Base-by-base conservation (phyloP, 2,888 invertebrate species). In the Caenorhabditis macrosperma region DNA sequence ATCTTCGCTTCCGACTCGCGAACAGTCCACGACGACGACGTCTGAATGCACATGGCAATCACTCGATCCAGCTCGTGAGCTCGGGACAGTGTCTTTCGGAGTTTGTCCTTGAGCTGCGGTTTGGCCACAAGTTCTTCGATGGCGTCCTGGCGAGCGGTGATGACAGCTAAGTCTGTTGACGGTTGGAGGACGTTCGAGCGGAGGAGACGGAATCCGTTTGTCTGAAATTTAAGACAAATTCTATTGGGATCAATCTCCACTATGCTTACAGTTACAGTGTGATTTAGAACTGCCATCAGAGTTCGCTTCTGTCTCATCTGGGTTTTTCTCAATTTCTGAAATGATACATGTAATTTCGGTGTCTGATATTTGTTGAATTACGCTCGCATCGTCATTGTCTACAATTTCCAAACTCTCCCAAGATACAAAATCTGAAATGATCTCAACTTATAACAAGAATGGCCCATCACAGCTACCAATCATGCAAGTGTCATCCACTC, bases 41-140 rank as follows among this genome's bases (percentile, higher is more conserved):
- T 86, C 64, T 91, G 90, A 5, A 90, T 82, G 86, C 89, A 91
- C 57, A 93, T 92, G 4, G 94, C 92, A 17, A 96, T 91, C 20
- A 96, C 92, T 88, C 94, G 94, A 87, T 96, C 95, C n/a, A 95
- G 93, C 82, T 95, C 95, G 1, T 93, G 92, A 75, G 96, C 92
- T 86, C 94, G 87, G 12, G 88, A 83, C 10, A 93, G 82, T 2
- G 83, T 50, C 12, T 57, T 63, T 12, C 85, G 81, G 0, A 88
- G 68, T 46, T 82, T 72, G 12, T 87, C 85, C 41, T 81, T 71
- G 57, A 86, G 64, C 83, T 85, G 66, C 4, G 77, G 72, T 88
- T 94, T 93, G 44, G 93, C 93, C 26, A 94, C 93, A 6, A 97
- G 91, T 91, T 96, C 95, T 71, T 94, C 92, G 0, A 96, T 93